phyloP scores from a whole-genome alignment of 2,797 vertebrate genomes.

The Psittacula derbiana region DNA sequence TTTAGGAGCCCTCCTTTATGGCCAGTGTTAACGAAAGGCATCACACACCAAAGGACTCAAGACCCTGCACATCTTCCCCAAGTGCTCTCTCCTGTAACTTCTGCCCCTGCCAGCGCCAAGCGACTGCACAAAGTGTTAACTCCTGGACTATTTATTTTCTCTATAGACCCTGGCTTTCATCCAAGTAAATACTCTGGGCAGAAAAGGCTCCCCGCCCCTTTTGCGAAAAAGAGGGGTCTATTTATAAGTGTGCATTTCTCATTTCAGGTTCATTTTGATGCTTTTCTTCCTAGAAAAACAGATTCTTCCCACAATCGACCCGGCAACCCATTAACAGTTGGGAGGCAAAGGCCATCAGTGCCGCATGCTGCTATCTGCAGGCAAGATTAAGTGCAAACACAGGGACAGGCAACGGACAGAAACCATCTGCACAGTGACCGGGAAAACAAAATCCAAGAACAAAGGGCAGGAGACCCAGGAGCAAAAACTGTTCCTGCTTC shows the following conservation, averaged over 20 bases:
- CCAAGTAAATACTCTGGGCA: not conserved
- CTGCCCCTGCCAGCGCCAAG: not conserved
- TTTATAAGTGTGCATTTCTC: not conserved
- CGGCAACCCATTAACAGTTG: not conserved
- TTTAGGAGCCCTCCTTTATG: not conserved
- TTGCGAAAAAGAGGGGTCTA: not conserved
- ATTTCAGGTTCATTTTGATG: not conserved
- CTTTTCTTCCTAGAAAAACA: not conserved
- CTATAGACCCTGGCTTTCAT: not conserved
- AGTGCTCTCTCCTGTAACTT: not conserved
- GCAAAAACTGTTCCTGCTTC: not conserved
- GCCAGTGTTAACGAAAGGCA: not conserved
- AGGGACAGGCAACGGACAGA: not conserved
- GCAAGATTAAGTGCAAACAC: not conserved
- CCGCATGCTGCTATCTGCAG: rapidly evolving
- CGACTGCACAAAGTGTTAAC: not conserved
- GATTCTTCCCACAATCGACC: not conserved
- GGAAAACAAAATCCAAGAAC: not conserved
- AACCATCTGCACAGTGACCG: not conserved
- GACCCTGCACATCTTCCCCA: not conserved
- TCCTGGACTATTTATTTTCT: not conserved
- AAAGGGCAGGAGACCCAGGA: not conserved
- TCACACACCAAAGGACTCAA: not conserved
- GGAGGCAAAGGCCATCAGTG: not conserved
- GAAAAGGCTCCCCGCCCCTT: not conserved